These are phyloP conservation scores for Elmis aenea DNA, from an alignment of 2,888 invertebrate species.

Conservation along the genomic window DNA sequence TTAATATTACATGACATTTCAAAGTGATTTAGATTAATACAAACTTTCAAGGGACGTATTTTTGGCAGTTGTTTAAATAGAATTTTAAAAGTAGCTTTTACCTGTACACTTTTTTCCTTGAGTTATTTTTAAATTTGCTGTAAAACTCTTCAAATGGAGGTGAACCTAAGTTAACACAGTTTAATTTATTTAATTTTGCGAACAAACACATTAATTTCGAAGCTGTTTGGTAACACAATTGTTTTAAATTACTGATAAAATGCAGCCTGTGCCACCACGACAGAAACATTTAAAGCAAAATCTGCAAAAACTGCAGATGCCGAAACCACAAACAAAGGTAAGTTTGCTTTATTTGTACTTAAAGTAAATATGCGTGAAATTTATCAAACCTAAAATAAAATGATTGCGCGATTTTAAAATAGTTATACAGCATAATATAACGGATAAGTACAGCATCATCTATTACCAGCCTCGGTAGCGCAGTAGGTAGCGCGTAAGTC, in stretches of 20 bases:
- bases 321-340: conserved; percentile 10
- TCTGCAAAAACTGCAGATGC: background rate
- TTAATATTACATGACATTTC: no score
- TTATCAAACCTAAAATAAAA: no score
- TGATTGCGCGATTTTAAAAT: no score
- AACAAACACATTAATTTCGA: background rate
- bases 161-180: conserved; percentile 8
- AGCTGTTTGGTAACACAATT: background rate
- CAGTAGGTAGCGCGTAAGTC: conserved; percentile 88
- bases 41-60: no score
- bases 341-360: no score
- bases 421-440: no score
- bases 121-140: conserved; percentile 13
- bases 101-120: no score
- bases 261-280: conserved; percentile 20
- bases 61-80: no score
- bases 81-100: no score
- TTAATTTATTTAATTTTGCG: no score
- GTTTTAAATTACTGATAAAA: conserved; percentile 4
- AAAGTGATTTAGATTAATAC: no score
- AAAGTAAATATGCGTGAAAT: no score
- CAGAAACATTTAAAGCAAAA: conserved; percentile 17
- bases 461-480: conserved; percentile 66
- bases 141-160: conserved; percentile 11
- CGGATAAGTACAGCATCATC: background rate